Percentiles rank a stretch among this genome's conserved stretches.
Evolutionary conservation across 2,113 vertebrate genomes (phyloP).

Genomic region (Cheilinus undulatus): DNA sequence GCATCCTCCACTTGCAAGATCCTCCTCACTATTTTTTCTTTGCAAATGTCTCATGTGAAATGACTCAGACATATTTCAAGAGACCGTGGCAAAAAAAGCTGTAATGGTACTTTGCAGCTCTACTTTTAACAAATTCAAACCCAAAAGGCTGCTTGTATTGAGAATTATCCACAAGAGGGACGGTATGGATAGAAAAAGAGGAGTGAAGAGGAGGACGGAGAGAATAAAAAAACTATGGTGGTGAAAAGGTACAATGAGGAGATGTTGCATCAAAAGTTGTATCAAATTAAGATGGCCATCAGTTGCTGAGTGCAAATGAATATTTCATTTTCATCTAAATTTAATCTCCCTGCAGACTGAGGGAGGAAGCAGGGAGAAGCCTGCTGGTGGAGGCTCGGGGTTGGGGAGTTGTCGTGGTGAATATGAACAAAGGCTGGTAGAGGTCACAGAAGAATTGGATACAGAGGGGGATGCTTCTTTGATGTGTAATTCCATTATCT

Average conservation of each 20-base stretch:
- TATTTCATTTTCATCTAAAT: conserved; percentile 82
- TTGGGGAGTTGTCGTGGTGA: conserved; percentile 66
- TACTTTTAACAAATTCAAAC: conserved; percentile 60
- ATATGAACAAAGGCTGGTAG: conserved; percentile 77
- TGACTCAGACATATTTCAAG: conserved; percentile 68
- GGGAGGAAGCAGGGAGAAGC: conserved; percentile 53
- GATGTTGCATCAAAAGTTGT: conserved; percentile 58
- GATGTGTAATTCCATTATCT: conserved; percentile 76
- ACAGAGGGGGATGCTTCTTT: conserved; percentile 54
- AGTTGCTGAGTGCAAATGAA: conserved; percentile 73
- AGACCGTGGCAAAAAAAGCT: conserved; percentile 38
- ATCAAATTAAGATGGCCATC: conserved; percentile 76
- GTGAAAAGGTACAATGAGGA: conserved; percentile 60
- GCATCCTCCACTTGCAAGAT: conserved; percentile 51
- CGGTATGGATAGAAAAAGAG: conserved; percentile 6
- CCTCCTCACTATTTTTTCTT: conserved; percentile 36
- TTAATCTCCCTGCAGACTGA: conserved; percentile 67
- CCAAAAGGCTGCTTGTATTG: conserved; percentile 33
- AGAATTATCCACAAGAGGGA: conserved; percentile 56
- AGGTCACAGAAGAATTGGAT: conserved; percentile 72
- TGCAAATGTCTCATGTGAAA: conserved; percentile 71
- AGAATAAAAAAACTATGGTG: conserved; percentile 30
- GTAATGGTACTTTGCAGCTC: conserved; percentile 51
- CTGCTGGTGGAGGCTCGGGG: conserved; percentile 47
- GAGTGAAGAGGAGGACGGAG: conserved; percentile 4